Evolutionary conservation across 1,140 invertebrate species (phyloP), one percentile per base, ranked within the genome.

Genomic region (Listronotus bonariensis): DNA sequence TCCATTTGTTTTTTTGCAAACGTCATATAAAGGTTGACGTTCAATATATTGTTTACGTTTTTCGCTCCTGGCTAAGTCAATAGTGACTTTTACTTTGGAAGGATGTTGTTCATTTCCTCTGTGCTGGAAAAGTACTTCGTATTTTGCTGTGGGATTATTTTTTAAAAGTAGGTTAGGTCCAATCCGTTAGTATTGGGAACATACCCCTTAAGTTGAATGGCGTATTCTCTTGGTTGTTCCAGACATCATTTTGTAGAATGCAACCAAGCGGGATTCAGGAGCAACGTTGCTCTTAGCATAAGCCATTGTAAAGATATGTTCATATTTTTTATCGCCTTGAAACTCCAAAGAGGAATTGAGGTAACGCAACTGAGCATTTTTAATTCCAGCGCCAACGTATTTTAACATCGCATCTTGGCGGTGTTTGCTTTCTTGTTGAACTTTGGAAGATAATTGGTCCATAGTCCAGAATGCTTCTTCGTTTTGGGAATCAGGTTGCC

Each of bases 251-350:
- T 74, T 79, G 74, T 69, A 80, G 61, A 75, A 85, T 58, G 80
- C 59, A 1, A 74, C 78, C 38, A 78, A 70, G 51, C 82, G 81
- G 3, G 77, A 75, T 63, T 84, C 85, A 0, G 78, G 69, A 62
- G 86, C 83, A 2, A 84, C 80, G 6, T 78, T 73, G 67, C 84
- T 88, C 0, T 68, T 66, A n/a, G 80, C 82, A n/a, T 77, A 62
- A 46, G 84, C 85, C 7, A 79, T 59, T 1, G 84, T 85, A 0
- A 82, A 34, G 6, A 77, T 71, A 60, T 82, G 83, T 45, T 82
- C 66, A 7, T 57, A 65, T 11, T 80, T 80, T n/a, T 80, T 72
- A 11, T 80, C 65, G 12, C 81, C 82, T 40, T 80, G 73, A 51
- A 88, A 81, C 53, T 81, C 63, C 0, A 84, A 68, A 36, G 79